Conservation (phyloP, 2,113 vertebrate genomes). For the Pandion haliaetus region DNA sequence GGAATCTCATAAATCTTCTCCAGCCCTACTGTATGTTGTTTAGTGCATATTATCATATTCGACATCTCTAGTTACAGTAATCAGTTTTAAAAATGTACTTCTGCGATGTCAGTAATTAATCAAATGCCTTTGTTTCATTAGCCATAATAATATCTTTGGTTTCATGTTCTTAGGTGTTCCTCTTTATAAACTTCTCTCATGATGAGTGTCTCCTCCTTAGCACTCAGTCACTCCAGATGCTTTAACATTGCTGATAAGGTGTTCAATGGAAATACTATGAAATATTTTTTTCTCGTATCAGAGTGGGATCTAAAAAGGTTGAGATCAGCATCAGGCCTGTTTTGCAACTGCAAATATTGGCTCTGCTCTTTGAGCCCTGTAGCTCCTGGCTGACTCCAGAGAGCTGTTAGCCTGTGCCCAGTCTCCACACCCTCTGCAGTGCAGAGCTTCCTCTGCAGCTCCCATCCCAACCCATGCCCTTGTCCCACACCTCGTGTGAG, state of each 20-base stretch:
- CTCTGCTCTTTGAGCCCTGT: not conserved
- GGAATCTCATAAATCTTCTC: conserved; percentile 47
- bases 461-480: not conserved
- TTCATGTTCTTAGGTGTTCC: conserved; percentile 44
- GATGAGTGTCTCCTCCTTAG: not conserved
- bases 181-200: not conserved
- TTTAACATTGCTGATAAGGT: conserved; percentile 14
- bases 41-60: not conserved
- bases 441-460: not conserved
- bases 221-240: not conserved
- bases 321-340: conserved; percentile 16
- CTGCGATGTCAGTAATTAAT: conserved; percentile 48
- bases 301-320: conserved; percentile 3
- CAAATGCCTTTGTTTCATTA: conserved; percentile 59
- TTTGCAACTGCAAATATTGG: conserved; percentile 25
- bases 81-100: conserved; percentile 14
- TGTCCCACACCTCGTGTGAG: not conserved
- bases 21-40: not conserved
- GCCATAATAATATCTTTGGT: conserved; percentile 27
- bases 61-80: conserved; percentile 44
- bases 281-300: not conserved
- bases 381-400: not conserved
- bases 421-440: not conserved
- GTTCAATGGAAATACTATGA: conserved; percentile 23
- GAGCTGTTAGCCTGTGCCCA: not conserved